Evolutionary conservation across 2,797 vertebrate species (phyloP).

Genomic region (Echeneis naucrates): DNA sequence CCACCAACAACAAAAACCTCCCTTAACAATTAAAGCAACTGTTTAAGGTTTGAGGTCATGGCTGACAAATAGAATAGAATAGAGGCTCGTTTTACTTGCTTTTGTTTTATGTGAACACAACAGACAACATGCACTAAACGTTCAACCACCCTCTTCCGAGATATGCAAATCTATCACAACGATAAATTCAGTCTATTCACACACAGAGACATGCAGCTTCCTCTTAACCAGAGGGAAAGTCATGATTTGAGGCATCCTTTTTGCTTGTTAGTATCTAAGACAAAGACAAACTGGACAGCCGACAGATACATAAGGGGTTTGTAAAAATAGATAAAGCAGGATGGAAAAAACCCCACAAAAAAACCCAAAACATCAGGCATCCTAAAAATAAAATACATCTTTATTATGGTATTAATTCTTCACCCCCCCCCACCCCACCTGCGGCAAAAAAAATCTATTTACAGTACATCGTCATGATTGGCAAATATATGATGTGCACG

Average conservation of each 20-base stretch:
- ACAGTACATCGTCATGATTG: slow-evolving; percentile 65
- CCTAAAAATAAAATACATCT: slow-evolving; percentile 83
- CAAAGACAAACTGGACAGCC: slow-evolving; percentile 25
- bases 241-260: slow-evolving; percentile 2
- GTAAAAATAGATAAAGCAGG: slow-evolving; percentile 26
- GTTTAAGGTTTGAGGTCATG: background rate
- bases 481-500: slow-evolving; percentile 55
- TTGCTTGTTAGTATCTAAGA: slow-evolving; percentile 13
- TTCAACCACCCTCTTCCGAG: background rate
- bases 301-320: slow-evolving; percentile 7
- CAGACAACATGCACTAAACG: background rate
- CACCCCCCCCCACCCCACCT: too few relatives aligned
- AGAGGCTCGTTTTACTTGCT: background rate
- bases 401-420: slow-evolving; percentile 83
- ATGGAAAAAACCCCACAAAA: slow-evolving; percentile 10
- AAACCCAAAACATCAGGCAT: slow-evolving; percentile 40
- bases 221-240: slow-evolving; percentile 17
- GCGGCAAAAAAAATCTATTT: slow-evolving; percentile 62
- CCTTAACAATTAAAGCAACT: slow-evolving; percentile 5
- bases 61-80: slow-evolving; percentile 1
- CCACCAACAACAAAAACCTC: too few relatives aligned
- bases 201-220: background rate
- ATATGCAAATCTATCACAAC: slow-evolving; percentile 4
- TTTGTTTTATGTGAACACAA: background rate
- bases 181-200: background rate